Evolutionary conservation across 2,113 vertebrate genomes (phyloP).

Genomic region (Cololabis saira): DNA sequence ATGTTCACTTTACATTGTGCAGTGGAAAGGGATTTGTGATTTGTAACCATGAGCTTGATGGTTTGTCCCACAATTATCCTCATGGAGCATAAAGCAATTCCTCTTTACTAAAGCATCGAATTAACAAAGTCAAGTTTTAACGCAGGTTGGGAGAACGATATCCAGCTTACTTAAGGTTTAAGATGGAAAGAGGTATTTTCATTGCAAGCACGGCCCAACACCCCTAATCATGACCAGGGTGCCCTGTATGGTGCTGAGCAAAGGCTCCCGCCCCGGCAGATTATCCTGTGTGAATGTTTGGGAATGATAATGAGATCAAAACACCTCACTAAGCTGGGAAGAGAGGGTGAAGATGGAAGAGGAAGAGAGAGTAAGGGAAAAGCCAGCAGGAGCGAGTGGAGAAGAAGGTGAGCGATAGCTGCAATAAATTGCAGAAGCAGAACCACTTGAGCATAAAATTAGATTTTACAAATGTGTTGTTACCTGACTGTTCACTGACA

Average conservation of each 20-base stretch:
- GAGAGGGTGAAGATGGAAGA: slow-evolving; percentile 68
- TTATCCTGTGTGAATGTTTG: slow-evolving; percentile 80
- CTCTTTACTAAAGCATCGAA: slow-evolving; percentile 38
- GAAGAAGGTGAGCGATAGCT: slow-evolving; percentile 70
- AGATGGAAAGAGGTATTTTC: slow-evolving; percentile 40
- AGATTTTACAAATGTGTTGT: slow-evolving; percentile 89
- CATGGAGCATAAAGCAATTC: slow-evolving; percentile 37
- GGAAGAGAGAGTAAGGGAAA: slow-evolving; percentile 31
- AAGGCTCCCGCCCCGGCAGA: slow-evolving; percentile 69
- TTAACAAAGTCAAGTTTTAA: slow-evolving; percentile 43
- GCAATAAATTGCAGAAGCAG: slow-evolving; percentile 83
- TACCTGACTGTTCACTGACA: slow-evolving; percentile 85
- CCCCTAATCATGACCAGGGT: slow-evolving; percentile 66
- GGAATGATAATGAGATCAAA: slow-evolving; percentile 84
- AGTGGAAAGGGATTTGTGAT: slow-evolving; percentile 62
- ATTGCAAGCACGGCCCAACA: slow-evolving; percentile 60
- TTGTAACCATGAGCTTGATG: slow-evolving; percentile 41
- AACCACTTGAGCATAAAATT: slow-evolving; percentile 88
- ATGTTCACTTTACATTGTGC: slow-evolving; percentile 61
- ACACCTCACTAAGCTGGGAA: slow-evolving; percentile 72
- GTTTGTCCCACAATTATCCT: slow-evolving; percentile 48
- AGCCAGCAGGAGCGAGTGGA: slow-evolving; percentile 47
- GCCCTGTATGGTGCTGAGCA: slow-evolving; percentile 63
- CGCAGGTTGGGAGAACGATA: slow-evolving; percentile 31
- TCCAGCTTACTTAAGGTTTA: slow-evolving; percentile 41